Evolutionary conservation across 2,888 invertebrate genomes (phyloP).

Genomic region (Netelia virgata): DNA sequence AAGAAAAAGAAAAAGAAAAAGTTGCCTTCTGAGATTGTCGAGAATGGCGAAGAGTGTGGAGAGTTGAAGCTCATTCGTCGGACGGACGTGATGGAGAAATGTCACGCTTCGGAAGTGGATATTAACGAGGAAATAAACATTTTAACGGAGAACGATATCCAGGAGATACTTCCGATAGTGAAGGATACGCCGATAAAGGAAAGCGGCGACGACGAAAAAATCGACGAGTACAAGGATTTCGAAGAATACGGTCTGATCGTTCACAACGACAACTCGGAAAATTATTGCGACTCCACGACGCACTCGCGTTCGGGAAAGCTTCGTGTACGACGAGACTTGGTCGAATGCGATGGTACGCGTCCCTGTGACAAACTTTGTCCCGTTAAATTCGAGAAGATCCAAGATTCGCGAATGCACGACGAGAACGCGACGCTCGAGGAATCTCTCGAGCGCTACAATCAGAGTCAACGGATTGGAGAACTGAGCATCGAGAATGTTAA

Average conservation of each 20-base stretch:
- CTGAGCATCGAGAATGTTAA: slow-evolving; percentile 80
- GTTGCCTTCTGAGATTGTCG: slow-evolving; percentile 70
- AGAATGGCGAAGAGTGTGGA: slow-evolving; percentile 44
- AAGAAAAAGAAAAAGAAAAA: slow-evolving; percentile 92
- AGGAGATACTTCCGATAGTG: slow-evolving; percentile 69
- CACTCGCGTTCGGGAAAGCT: slow-evolving; percentile 77
- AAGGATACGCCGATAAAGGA: slow-evolving; percentile 62
- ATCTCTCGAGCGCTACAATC: slow-evolving; percentile 81
- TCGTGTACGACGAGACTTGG: slow-evolving; percentile 80
- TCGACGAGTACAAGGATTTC: slow-evolving; percentile 69
- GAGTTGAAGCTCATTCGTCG: slow-evolving; percentile 59
- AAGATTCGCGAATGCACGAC: slow-evolving; percentile 81
- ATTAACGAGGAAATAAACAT: slow-evolving; percentile 65
- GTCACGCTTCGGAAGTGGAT: slow-evolving; percentile 47
- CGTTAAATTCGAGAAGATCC: slow-evolving; percentile 81
- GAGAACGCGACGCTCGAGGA: slow-evolving; percentile 83
- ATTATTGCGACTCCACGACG: slow-evolving; percentile 70
- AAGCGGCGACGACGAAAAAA: slow-evolving; percentile 56
- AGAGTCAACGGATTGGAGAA: slow-evolving; percentile 79
- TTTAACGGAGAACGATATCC: slow-evolving; percentile 64
- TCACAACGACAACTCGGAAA: slow-evolving; percentile 59
- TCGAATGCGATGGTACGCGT: slow-evolving; percentile 79
- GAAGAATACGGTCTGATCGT: slow-evolving; percentile 61
- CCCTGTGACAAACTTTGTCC: slow-evolving; percentile 80
- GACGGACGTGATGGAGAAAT: slow-evolving; percentile 61